Conservation (phyloP, 2,113 vertebrate species). For the Hydrochoerus hydrochaeris region DNA sequence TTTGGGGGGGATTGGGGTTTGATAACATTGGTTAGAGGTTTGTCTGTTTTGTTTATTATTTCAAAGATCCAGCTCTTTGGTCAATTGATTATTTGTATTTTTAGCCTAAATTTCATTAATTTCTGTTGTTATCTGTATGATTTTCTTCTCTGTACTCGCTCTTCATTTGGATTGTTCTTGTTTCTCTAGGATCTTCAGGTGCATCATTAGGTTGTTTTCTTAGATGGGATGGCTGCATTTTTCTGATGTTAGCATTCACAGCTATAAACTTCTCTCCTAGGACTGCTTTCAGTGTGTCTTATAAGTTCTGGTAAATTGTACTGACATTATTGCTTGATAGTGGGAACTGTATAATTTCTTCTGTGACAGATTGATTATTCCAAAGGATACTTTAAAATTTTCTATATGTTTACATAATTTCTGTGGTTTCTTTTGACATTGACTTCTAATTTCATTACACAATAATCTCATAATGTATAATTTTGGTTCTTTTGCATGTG, state of each 20-base stretch:
- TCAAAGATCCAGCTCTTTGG: not conserved
- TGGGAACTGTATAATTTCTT: not conserved
- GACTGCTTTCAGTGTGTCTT: not conserved
- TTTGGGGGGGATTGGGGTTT: not conserved
- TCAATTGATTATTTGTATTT: not conserved
- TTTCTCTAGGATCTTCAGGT: not conserved
- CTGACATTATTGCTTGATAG: not conserved
- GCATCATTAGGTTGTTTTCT: not conserved
- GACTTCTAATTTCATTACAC: not conserved
- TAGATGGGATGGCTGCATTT: not conserved
- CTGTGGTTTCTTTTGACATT: not conserved
- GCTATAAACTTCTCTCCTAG: not conserved
- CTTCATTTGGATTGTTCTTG: not conserved
- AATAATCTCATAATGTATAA: not conserved
- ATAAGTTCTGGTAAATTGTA: not conserved
- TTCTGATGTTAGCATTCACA: not conserved
- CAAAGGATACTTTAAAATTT: not conserved
- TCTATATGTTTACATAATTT: not conserved
- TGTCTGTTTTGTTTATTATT: not conserved
- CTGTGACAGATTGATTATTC: not conserved
- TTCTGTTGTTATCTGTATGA: not conserved
- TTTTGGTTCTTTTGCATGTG: not conserved
- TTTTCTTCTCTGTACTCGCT: not conserved
- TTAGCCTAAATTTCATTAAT: not conserved
- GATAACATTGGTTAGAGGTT: not conserved